Evolutionary conservation across 2,888 invertebrate genomes (phyloP).

Genomic region (Pristionchus entomophagus): DNA sequence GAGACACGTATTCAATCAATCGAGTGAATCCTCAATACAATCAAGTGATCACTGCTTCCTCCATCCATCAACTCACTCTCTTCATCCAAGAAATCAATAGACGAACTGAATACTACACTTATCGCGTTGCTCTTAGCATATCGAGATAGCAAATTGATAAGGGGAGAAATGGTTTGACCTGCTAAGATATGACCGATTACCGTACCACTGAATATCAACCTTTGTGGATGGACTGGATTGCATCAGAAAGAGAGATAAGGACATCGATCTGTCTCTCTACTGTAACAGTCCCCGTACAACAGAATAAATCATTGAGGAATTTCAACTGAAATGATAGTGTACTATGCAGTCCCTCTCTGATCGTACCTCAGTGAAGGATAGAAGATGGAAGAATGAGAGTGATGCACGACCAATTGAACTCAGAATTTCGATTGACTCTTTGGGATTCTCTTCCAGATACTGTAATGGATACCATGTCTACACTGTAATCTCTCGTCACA

Average conservation of each 20-base stretch:
- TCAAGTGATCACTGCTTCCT: too few relatives aligned
- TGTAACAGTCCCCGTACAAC: neutral
- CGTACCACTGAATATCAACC: neutral
- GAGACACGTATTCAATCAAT: neutral
- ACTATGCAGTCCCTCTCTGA: neutral
- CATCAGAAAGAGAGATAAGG: neutral
- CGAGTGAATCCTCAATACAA: too few relatives aligned
- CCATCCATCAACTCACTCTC: too few relatives aligned
- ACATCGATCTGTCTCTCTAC: neutral
- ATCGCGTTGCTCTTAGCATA: neutral
- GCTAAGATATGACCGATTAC: too few relatives aligned
- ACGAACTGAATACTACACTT: neutral
- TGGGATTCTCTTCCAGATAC: neutral
- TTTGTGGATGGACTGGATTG: neutral
- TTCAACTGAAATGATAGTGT: neutral
- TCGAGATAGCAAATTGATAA: constrained; percentile 7
- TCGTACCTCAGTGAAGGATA: constrained; percentile 22
- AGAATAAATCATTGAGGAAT: constrained; percentile 6
- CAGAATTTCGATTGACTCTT: constrained; percentile 5
- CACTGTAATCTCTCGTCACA: neutral
- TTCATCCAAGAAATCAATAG: neutral
- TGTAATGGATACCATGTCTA: neutral
- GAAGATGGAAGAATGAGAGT: constrained; percentile 25
- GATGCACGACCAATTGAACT: neutral
- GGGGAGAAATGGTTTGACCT: neutral